phyloP scores from a whole-genome alignment of 2,797 vertebrate genomes.

The Coregonus ussuriensis region DNA sequence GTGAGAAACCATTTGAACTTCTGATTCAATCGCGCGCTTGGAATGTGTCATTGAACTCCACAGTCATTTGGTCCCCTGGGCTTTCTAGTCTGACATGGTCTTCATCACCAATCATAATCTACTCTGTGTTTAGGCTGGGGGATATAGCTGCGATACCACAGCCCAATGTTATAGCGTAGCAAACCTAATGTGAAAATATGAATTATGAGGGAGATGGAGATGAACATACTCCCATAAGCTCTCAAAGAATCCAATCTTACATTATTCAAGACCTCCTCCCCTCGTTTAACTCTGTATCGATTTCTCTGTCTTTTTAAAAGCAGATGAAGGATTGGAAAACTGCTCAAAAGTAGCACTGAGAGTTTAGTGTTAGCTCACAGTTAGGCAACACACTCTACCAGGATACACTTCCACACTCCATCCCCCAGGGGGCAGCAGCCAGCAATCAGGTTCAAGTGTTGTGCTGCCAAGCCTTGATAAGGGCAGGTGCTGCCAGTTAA shows the following conservation, averaged over 20 bases:
- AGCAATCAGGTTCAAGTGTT: too few relatives aligned
- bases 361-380: too few relatives aligned
- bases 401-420: too few relatives aligned
- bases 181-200: neutral
- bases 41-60: neutral
- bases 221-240: neutral
- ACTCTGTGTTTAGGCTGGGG: neutral
- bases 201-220: neutral
- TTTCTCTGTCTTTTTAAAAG: constrained; percentile 4
- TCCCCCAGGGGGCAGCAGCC: too few relatives aligned
- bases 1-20: neutral
- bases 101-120: neutral
- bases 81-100: neutral
- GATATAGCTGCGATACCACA: neutral
- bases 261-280: constrained; percentile 7
- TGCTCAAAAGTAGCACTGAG: neutral
- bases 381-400: too few relatives aligned
- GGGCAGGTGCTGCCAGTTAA: too few relatives aligned
- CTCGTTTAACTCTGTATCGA: neutral
- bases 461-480: too few relatives aligned
- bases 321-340: constrained; percentile 3
- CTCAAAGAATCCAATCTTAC: neutral
- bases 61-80: neutral
- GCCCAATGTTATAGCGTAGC: neutral
- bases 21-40: neutral